Conservation (phyloP, 2,113 vertebrate genomes). For the Notothenia rossii region DNA sequence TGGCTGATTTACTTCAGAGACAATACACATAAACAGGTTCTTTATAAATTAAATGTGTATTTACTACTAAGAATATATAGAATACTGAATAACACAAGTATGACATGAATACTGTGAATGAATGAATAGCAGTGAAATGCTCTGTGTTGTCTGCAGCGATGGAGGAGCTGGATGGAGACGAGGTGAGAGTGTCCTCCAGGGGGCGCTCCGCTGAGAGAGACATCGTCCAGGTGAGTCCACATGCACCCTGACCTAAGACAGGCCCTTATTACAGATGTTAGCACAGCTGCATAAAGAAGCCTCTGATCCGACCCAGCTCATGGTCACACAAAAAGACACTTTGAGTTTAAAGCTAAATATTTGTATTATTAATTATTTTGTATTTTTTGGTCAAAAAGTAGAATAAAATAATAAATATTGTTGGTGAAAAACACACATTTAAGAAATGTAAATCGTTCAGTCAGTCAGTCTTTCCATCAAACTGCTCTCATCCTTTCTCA, state of each 20-base stretch:
- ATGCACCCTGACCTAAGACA: neutral
- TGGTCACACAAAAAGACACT: neutral
- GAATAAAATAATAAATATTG: neutral
- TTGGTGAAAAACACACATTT: neutral
- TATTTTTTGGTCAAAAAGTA: neutral
- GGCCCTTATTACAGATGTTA: neutral
- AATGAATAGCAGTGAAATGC: neutral
- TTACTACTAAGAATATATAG: too few species aligned
- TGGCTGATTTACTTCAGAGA: too few species aligned
- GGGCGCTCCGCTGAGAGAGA: slow-evolving; percentile 93
- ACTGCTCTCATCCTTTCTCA: too few species aligned
- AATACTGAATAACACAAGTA: too few species aligned
- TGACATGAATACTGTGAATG: too few species aligned
- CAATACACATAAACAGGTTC: too few species aligned
- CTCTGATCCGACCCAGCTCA: neutral
- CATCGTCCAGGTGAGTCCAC: slow-evolving; percentile 90
- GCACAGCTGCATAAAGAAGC: neutral
- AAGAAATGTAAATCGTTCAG: neutral
- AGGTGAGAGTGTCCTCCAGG: slow-evolving; percentile 92
- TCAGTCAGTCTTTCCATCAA: too few species aligned
- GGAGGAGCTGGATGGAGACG: slow-evolving; percentile 96
- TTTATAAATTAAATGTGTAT: too few species aligned
- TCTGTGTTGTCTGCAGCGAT: slow-evolving; percentile 86
- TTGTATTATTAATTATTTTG: too few species aligned
- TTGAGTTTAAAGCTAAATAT: neutral